Evolutionary conservation across 1,140 invertebrate genomes (phyloP).

Genomic region (Littorina saxatilis): DNA sequence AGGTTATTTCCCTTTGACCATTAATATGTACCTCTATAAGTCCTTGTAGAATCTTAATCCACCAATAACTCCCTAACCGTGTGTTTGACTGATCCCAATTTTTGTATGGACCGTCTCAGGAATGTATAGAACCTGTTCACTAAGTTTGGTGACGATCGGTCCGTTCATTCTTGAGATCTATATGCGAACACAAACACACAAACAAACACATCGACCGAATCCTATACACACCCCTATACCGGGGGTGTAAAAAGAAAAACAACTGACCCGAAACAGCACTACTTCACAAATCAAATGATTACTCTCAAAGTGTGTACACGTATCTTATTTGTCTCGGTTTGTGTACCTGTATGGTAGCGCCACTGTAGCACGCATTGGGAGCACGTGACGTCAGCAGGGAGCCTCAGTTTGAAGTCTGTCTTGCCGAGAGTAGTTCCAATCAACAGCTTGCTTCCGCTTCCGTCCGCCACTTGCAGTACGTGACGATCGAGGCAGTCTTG

Average conservation of each 20-base stretch:
- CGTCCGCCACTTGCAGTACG: conserved; percentile 48
- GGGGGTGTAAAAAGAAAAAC: not conserved
- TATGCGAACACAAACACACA: not conserved
- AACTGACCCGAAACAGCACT: not conserved
- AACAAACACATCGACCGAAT: not conserved
- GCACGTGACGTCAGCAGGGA: conserved; percentile 90
- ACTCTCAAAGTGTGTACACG: too few species aligned
- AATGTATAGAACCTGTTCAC: too few species aligned
- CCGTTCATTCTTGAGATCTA: too few species aligned
- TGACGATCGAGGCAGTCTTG: conserved; percentile 59
- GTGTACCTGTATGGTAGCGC: conserved; percentile 90
- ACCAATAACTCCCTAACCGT: too few species aligned
- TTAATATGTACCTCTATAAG: too few species aligned
- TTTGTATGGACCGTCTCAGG: too few species aligned
- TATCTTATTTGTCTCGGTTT: not conserved
- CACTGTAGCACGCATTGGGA: conserved; percentile 93
- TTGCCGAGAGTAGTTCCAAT: not conserved
- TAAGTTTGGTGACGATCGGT: too few species aligned
- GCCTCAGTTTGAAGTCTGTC: conserved; percentile 48
- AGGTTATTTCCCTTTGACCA: too few species aligned
- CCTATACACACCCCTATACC: not conserved
- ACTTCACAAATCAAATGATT: too few species aligned
- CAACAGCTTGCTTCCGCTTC: conserved; percentile 7
- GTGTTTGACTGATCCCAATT: too few species aligned
- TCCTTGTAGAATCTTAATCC: too few species aligned